Evolutionary conservation across 2,113 vertebrate genomes (phyloP).

Genomic region (Chitala chitala): DNA sequence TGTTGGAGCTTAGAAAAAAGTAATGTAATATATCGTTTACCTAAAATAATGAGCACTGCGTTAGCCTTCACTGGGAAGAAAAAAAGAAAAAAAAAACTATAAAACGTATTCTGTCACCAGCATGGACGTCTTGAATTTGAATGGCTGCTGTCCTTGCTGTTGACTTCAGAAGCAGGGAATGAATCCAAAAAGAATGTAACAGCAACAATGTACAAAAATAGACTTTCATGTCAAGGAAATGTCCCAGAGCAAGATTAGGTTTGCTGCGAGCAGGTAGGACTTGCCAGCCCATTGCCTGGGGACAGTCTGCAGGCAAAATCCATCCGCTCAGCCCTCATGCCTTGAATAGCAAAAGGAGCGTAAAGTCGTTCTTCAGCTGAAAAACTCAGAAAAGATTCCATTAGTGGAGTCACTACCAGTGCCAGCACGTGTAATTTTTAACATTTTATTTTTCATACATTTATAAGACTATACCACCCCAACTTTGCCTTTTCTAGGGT

Average conservation of each 20-base stretch:
- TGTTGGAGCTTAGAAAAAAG: no score
- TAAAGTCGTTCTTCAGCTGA: constrained; percentile 60
- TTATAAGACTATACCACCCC: no score
- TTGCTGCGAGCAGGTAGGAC: constrained; percentile 71
- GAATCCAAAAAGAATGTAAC: constrained; percentile 33
- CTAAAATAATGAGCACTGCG: background rate
- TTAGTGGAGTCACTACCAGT: constrained; percentile 55
- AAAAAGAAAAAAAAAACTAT: no score
- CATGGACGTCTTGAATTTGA: background rate
- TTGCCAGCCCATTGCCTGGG: constrained; percentile 70
- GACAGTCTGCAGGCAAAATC: constrained; percentile 76
- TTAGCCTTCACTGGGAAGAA: background rate
- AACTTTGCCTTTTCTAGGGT: no score
- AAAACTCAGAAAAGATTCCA: constrained; percentile 52
- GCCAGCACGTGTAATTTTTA: constrained; percentile 42
- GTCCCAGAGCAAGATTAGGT: constrained; percentile 74
- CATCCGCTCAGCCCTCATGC: constrained; percentile 60
- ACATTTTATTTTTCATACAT: no score
- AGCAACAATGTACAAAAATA: constrained; percentile 48
- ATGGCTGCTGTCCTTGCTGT: constrained; percentile 20
- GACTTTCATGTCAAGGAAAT: constrained; percentile 69
- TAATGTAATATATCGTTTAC: no score
- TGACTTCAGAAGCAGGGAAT: constrained; percentile 21
- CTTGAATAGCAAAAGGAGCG: constrained; percentile 64
- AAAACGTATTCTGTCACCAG: background rate